Conservation (phyloP, 2,888 invertebrate species). For the Ischnus inquisitorius region DNA sequence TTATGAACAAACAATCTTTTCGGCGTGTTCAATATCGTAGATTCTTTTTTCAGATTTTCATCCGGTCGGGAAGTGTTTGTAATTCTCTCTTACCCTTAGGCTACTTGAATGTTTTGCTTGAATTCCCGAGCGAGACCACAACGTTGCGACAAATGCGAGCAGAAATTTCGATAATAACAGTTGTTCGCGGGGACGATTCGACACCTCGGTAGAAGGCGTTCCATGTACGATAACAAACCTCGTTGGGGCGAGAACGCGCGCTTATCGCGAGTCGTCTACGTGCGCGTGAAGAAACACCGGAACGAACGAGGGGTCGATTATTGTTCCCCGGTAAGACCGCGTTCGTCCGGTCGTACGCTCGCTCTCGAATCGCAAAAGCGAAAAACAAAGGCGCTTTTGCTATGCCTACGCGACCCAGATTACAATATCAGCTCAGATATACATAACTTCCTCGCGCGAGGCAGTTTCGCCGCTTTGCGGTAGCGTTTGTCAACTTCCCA, state of each 20-base stretch:
- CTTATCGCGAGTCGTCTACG: background rate
- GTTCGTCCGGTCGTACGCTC: background rate
- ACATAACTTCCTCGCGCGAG: background rate
- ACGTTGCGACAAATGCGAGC: background rate
- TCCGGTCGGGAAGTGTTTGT: no score
- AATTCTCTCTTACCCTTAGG: no score
- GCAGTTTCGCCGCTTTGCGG: background rate
- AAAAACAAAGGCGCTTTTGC: background rate
- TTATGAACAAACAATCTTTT: no score
- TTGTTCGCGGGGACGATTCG: background rate
- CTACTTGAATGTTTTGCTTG: background rate
- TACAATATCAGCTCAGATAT: background rate
- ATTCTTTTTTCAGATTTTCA: no score
- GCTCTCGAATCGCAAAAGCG: background rate
- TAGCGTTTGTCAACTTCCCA: background rate
- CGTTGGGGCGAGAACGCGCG: background rate
- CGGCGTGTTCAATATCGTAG: no score
- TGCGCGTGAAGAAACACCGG: background rate
- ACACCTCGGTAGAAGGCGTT: background rate
- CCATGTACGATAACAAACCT: conserved; percentile 15
- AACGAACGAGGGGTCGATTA: conserved; percentile 13
- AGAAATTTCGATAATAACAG: conserved; percentile 3
- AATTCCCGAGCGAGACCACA: background rate
- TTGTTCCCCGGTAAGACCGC: background rate
- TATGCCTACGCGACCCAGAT: background rate